phyloP scores from a whole-genome alignment of 2,888 invertebrate genomes.

The Syrphus vitripennis region DNA sequence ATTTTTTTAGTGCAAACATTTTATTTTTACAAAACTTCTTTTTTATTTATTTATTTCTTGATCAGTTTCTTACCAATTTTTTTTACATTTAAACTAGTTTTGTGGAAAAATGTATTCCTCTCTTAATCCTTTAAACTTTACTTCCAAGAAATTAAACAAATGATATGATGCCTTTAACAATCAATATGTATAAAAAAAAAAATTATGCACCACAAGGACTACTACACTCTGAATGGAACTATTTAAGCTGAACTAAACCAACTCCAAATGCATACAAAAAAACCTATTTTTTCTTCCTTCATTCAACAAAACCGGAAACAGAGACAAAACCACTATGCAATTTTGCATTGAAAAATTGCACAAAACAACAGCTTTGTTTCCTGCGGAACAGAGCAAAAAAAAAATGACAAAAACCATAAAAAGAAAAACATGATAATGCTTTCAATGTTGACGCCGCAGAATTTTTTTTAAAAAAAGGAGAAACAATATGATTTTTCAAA shows the following conservation, averaged over 20 bases:
- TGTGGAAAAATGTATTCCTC: no score
- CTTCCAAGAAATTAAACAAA: no score
- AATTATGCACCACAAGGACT: not conserved
- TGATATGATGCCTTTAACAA: no score
- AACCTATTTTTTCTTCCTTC: not conserved
- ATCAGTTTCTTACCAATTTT: no score
- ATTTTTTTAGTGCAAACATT: no score
- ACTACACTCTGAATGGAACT: not conserved
- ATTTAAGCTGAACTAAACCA: not conserved
- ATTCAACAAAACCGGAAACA: not conserved
- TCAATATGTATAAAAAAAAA: no score
- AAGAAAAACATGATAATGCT: conserved; percentile 16
- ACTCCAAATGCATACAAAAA: not conserved
- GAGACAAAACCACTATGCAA: not conserved
- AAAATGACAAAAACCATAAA: not conserved
- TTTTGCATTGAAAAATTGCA: conserved; percentile 1
- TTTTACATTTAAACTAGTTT: no score
- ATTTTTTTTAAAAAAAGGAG: not conserved
- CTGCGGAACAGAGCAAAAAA: not conserved
- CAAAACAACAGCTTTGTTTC: conserved; percentile 13
- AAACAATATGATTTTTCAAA: not conserved
- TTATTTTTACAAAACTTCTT: no score
- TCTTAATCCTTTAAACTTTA: no score
- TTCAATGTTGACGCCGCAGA: conserved; percentile 17
- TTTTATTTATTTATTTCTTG: no score